Evolutionary conservation across 1,140 invertebrate species (phyloP), one percentile per base, ranked within the genome.

Genomic region (Globodera rostochiensis): DNA sequence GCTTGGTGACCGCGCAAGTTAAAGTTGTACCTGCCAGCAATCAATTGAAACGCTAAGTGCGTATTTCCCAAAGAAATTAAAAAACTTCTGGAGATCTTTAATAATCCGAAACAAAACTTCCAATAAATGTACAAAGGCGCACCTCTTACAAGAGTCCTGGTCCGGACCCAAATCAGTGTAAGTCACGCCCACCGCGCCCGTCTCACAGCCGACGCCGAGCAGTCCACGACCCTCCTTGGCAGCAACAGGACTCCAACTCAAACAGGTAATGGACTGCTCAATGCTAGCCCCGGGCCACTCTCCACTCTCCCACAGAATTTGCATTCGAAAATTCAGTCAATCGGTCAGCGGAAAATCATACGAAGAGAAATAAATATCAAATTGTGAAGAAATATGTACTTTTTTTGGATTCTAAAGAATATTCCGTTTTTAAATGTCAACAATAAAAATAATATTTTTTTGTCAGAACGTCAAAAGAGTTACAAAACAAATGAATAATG

Each of bases 1-100:
- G 95, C 95, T 88, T 96, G 93, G 91, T 99, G 97, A 70, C 96
- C 97, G 84, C 96, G 92, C 69, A 99, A 92, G 91, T 99, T 98
- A 91, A 98, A 98, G 91, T 98, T 99, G 77, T 96, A 96, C 78
- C 97, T 82, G 92, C n/a, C 93, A 91, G 5, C 95, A 95, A 15
- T 47, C 36, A 36, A 36, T 1, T 36, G 36, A 36, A 3, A 36
- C 36, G 36, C 36, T 36, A 36, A 36, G 36, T 36, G 36, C 2
- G 36, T 36, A 36, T 36, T 36, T 36, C 2, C 25, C 25, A 36
- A 36, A 36, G 25, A 36, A 36, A 36, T 36, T 36, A 1, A 36
- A 36, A 36, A 36, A 36, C 3, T 36, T 36, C 36, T 36, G 36
- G 36, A 36, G 36, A 36, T 36, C 36, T 36, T 36, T 36, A 0